A percentile compares a stretch with the other conserved stretches of the same genome.
These are phyloP conservation scores for Linhomoeus sp. DNA, from an alignment of 2,888 invertebrate species.

Conservation along the genomic window DNA sequence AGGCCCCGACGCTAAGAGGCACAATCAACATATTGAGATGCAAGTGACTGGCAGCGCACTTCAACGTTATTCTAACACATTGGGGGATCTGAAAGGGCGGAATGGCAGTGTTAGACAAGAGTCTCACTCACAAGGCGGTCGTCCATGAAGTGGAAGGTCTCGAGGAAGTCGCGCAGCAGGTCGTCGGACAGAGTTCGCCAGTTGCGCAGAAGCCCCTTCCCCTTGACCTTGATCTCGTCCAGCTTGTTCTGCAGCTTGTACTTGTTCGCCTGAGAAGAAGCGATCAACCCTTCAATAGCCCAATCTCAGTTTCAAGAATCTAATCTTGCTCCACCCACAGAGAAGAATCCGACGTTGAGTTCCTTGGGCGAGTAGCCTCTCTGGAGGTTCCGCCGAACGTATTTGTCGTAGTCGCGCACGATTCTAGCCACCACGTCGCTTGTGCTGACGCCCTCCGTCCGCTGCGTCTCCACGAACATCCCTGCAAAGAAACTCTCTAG, in stretches of 20 bases:
- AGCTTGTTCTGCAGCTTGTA: conserved; percentile 84
- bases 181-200: conserved; percentile 97
- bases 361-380: conserved; percentile 94
- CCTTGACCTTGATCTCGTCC: conserved; percentile 75
- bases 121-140: not conserved
- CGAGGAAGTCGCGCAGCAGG: conserved; percentile 75
- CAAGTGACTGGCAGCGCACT: too few relatives aligned
- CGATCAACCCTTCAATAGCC: too few relatives aligned
- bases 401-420: conserved; percentile 90
- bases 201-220: conserved; percentile 69
- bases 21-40: too few relatives aligned
- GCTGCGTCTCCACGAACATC: conserved; percentile 87
- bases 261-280: conserved; percentile 59
- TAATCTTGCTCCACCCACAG: conserved; percentile 39
- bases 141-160: conserved; percentile 44
- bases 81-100: too few relatives aligned
- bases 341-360: conserved; percentile 84
- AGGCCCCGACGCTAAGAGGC: too few relatives aligned
- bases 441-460: conserved; percentile 67
- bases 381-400: conserved; percentile 81
- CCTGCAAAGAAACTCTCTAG: conserved; percentile 10
- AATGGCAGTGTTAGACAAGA: too few relatives aligned
- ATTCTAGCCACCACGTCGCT: conserved; percentile 90
- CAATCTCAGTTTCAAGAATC: too few relatives aligned
- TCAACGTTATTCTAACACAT: too few relatives aligned